Evolutionary conservation across 1,140 invertebrate genomes (phyloP), one percentile per base, ranked within the genome.

Genomic region (Physella acuta): DNA sequence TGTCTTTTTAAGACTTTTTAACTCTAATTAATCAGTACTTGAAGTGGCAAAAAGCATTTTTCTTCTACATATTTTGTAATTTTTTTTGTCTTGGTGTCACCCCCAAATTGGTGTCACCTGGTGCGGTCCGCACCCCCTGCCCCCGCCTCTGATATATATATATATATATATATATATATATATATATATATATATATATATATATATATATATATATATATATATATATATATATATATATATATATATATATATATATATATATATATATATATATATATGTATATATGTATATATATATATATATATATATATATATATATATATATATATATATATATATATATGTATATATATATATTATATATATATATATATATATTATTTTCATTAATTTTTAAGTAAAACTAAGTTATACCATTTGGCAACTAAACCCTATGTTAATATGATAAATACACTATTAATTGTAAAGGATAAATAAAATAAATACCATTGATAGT

Each of bases 401-500:
- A 56, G 4, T 63, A 24, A 51, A 37, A 52, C 31, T 1, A 11
- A 31, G 17, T 28, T 2, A 30, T 33, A 20, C 30, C 26, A 34
- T 61, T 44, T 39, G 14, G 30, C 34, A 61, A 20, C 17, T 14
- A 53, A n/a, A 55, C 14, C 8, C n/a, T 16, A 8, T 30, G 64
- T 31, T 20, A 1, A 3, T n/a, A 60, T 34, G 20, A 61, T 17
- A 24, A 31, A 30, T 60, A 16, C 3, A 5, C 16, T 11, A 31
- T 24, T 2, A n/a, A 49, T n/a, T 26, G 0, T 51, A 1, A 17
- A 8, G 28, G 11, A 8, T 4, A 0, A 2, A 14, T 2, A 14
- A 33, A 33, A 5, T 44, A 4, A 63, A 65, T 75, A 84, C 83
- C 83, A 67, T 73, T 56, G 51, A 81, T 74, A 17, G 82, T 80